Evolutionary conservation across 2,888 invertebrate genomes (phyloP).

Genomic region (Tromatobia lineatoria): DNA sequence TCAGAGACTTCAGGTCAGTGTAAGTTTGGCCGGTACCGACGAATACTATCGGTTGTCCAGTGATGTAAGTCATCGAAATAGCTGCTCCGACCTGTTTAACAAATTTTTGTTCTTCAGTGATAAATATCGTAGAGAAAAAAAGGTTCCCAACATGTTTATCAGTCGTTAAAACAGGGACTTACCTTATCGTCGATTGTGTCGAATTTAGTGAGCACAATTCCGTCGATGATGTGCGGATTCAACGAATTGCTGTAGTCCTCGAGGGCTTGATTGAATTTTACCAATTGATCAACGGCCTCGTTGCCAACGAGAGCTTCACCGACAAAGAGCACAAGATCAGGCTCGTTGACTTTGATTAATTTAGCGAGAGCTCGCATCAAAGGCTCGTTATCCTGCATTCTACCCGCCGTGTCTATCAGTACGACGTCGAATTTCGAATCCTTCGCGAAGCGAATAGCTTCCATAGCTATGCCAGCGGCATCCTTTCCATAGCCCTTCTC

Average conservation of each 20-base stretch:
- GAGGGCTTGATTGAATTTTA: constrained; percentile 99
- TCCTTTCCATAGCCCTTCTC: constrained; percentile 99
- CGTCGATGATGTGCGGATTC: constrained; percentile 97
- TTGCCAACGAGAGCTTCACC: constrained; percentile 99
- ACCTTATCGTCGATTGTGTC: constrained; percentile 99
- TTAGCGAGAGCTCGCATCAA: constrained; percentile 99
- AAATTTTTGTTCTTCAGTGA: neutral
- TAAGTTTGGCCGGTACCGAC: constrained; percentile 99
- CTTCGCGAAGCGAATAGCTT: constrained; percentile 96
- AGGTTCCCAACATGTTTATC: neutral
- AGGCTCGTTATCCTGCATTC: constrained; percentile 99
- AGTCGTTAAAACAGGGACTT: constrained; percentile 56
- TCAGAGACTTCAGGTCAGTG: constrained; percentile 98
- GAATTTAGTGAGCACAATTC: constrained; percentile 99
- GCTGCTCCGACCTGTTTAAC: constrained; percentile 94
- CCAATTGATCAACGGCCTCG: constrained; percentile 99
- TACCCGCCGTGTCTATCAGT: constrained; percentile 99
- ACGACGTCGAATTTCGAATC: constrained; percentile 96
- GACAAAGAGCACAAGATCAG: constrained; percentile 99
- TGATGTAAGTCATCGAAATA: constrained; percentile 99
- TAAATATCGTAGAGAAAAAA: constrained; percentile 5
- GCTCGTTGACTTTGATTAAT: constrained; percentile 98
- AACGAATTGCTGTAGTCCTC: constrained; percentile 93
- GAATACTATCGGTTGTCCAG: constrained; percentile 99
- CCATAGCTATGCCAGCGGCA: constrained; percentile 99